phyloP scores from a whole-genome alignment of 2,113 vertebrate genomes.

The Fregetta grallaria region DNA sequence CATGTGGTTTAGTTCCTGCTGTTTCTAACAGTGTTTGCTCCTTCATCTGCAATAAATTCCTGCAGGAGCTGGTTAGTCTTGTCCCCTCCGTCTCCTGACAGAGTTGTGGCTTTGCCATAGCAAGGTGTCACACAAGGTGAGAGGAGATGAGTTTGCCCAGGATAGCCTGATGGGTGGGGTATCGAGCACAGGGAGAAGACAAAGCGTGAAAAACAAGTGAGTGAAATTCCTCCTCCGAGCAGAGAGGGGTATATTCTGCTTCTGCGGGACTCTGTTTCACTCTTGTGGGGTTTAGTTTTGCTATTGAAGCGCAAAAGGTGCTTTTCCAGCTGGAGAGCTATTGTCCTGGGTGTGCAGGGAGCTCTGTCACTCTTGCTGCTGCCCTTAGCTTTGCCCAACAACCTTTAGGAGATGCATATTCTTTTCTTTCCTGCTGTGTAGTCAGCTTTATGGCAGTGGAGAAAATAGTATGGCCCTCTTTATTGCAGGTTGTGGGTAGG shows the following conservation, averaged over 20 bases:
- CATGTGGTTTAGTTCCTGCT: not conserved
- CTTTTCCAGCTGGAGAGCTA: not conserved
- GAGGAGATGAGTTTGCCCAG: not conserved
- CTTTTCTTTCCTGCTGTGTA: not conserved
- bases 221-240: not conserved
- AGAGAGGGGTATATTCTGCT: not conserved
- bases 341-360: not conserved
- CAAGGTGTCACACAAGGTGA: not conserved
- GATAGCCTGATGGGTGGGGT: not conserved
- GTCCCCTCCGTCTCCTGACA: not conserved
- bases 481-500: not conserved
- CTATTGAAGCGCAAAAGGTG: not conserved
- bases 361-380: not conserved
- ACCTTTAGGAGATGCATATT: not conserved
- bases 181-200: not conserved
- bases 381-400: not conserved
- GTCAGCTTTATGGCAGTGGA: not conserved
- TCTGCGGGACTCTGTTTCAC: not conserved
- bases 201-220: not conserved
- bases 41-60: not conserved
- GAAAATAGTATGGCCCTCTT: not conserved
- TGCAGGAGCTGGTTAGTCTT: not conserved
- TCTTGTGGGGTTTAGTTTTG: not conserved
- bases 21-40: not conserved
- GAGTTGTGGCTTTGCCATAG: not conserved